Evolutionary conservation across 2,797 vertebrate species (phyloP).

Genomic region (Crenuchus spilurus): DNA sequence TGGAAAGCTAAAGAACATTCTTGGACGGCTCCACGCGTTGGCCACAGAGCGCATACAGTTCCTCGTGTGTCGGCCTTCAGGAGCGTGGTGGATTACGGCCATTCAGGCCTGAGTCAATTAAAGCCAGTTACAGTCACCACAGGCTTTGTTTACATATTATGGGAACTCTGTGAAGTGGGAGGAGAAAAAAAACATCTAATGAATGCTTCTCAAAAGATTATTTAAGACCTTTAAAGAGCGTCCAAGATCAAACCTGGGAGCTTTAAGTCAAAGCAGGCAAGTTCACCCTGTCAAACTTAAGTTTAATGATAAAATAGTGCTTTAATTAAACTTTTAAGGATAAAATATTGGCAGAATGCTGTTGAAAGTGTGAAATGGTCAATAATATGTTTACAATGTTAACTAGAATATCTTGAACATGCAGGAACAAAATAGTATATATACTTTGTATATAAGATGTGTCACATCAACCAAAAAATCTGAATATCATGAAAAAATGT

Average conservation of each 20-base stretch:
- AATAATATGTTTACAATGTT: too few relatives aligned
- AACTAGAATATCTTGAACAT: too few relatives aligned
- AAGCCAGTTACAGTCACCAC: conserved; percentile 55
- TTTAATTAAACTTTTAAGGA: too few relatives aligned
- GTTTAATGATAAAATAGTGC: too few relatives aligned
- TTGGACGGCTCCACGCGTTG: conserved; percentile 46
- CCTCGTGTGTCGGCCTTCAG: conserved; percentile 44
- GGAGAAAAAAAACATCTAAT: conserved; percentile 42
- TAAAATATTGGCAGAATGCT: too few relatives aligned
- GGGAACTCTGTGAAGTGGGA: conserved; percentile 53
- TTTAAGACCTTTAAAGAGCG: conserved; percentile 36
- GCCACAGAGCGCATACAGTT: conserved; percentile 49
- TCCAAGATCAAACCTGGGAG: not conserved
- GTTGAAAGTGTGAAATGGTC: too few relatives aligned
- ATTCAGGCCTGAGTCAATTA: conserved; percentile 58
- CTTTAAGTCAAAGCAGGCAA: too few relatives aligned
- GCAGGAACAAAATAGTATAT: too few relatives aligned
- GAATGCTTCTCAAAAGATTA: conserved; percentile 49
- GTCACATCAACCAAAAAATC: too few relatives aligned
- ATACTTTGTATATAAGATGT: too few relatives aligned
- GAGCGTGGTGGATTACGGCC: conserved; percentile 44
- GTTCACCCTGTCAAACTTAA: too few relatives aligned
- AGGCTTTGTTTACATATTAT: conserved; percentile 59
- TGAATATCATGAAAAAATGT: too few relatives aligned
- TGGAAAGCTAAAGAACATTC: conserved; percentile 54